Evolutionary conservation across 2,888 invertebrate genomes (phyloP).

Genomic region (Gandaritis pyraliata): DNA sequence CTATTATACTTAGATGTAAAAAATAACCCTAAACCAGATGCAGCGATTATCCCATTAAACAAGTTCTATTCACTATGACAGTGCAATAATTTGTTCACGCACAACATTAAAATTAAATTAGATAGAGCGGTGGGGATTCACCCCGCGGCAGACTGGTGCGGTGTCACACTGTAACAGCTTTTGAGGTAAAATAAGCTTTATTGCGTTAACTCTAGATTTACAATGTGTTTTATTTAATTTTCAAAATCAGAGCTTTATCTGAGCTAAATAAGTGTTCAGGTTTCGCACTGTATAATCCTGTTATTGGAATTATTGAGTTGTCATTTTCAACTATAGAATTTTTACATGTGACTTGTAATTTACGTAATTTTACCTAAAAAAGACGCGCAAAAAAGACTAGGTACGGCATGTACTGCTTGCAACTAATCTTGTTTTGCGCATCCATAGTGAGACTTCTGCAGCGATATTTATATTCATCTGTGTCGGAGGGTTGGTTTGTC

Average conservation of each 20-base stretch:
- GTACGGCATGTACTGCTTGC: too few species aligned
- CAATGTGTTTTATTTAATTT: background rate
- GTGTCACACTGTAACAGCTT: slow-evolving; percentile 1
- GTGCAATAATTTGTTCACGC: slow-evolving; percentile 80
- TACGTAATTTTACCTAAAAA: too few species aligned
- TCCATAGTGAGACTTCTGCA: background rate
- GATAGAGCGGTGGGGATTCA: slow-evolving; percentile 60
- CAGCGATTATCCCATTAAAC: slow-evolving; percentile 73
- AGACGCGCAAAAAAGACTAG: too few species aligned
- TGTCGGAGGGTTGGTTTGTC: slow-evolving; percentile 63
- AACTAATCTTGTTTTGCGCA: background rate
- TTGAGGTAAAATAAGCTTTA: slow-evolving; percentile 1
- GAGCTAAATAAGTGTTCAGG: background rate
- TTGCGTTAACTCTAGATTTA: background rate
- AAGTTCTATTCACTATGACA: slow-evolving; percentile 76
- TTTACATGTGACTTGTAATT: too few species aligned
- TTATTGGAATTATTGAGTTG: too few species aligned
- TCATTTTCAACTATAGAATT: too few species aligned
- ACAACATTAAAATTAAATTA: slow-evolving; percentile 80
- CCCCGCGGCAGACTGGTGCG: background rate
- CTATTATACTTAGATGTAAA: slow-evolving; percentile 51
- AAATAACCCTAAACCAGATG: slow-evolving; percentile 73
- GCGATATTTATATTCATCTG: background rate
- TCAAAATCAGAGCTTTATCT: background rate
- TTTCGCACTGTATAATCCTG: too few species aligned